phyloP scores from a whole-genome alignment of 2,113 vertebrate species.

The Hiodon tergisus region DNA sequence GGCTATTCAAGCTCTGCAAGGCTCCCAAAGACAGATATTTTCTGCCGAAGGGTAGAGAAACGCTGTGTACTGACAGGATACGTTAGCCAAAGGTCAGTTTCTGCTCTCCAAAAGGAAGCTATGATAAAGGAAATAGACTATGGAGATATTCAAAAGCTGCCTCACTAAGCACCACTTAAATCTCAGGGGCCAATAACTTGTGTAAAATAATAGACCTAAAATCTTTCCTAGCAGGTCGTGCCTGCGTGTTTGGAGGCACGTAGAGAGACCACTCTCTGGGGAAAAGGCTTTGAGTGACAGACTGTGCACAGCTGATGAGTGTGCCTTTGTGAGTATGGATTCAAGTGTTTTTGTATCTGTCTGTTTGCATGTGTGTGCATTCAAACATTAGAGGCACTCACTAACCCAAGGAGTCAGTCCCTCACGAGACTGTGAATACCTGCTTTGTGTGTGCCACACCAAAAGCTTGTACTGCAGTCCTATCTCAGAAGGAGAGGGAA shows the following conservation, averaged over 20 bases:
- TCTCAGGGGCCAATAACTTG: constrained; percentile 14
- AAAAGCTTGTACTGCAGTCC: background rate
- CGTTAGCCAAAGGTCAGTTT: constrained; percentile 20
- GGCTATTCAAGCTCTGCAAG: background rate
- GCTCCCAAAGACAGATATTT: background rate
- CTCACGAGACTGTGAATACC: constrained; percentile 10
- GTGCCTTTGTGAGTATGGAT: background rate
- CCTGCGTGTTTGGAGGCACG: background rate
- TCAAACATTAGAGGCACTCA: background rate
- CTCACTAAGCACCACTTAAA: constrained; percentile 9
- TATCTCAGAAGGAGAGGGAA: background rate
- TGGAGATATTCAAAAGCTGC: constrained; percentile 9
- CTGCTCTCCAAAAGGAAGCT: constrained; percentile 24
- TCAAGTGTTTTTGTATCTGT: background rate
- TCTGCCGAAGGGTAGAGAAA: background rate
- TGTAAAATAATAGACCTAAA: constrained; percentile 9
- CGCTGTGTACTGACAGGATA: constrained; percentile 15
- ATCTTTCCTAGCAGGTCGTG: constrained; percentile 1
- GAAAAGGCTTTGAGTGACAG: background rate
- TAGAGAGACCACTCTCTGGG: background rate
- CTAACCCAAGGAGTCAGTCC: background rate
- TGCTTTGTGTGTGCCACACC: constrained; percentile 1
- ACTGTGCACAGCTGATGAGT: background rate
- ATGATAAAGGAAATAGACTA: constrained; percentile 19
- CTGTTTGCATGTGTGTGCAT: background rate